Conservation (phyloP, 2,113 vertebrate species). For the Pardalotus punctatus region DNA sequence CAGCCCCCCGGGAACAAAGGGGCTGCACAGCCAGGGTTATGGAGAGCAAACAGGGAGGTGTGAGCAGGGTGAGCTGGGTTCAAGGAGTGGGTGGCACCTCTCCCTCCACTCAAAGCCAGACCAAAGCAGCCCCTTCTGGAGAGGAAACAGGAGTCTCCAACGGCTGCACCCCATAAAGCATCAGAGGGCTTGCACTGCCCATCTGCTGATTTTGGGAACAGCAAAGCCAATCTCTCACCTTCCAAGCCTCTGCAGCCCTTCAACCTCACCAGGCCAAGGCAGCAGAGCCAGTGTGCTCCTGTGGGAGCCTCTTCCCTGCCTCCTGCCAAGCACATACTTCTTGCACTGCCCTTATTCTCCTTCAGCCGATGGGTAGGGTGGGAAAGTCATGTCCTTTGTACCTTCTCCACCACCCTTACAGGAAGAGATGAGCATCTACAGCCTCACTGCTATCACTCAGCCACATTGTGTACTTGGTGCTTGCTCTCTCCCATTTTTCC, state of each 20-base stretch:
- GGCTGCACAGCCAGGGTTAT: background rate
- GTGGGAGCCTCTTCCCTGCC: background rate
- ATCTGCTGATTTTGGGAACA: background rate
- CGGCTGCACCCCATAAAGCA: fast-evolving
- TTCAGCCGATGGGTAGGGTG: background rate
- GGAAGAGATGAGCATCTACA: background rate
- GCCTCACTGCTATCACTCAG: background rate
- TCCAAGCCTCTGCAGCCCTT: background rate
- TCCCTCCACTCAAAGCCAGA: background rate
- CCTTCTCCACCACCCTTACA: background rate
- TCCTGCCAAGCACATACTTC: background rate
- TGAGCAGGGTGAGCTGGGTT: background rate
- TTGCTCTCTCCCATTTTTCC: background rate
- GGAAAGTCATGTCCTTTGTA: background rate
- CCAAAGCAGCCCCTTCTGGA: background rate
- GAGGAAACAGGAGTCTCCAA: background rate
- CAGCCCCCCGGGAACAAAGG: background rate
- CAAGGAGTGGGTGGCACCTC: background rate
- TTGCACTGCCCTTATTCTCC: background rate
- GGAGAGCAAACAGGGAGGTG: background rate
- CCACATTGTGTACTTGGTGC: fast-evolving
- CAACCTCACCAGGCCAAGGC: background rate
- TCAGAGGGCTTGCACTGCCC: background rate
- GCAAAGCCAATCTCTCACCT: background rate
- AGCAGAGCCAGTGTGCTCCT: fast-evolving